Base-by-base conservation (phyloP, 2,888 invertebrate species). In the Drosophila longiperda region DNA sequence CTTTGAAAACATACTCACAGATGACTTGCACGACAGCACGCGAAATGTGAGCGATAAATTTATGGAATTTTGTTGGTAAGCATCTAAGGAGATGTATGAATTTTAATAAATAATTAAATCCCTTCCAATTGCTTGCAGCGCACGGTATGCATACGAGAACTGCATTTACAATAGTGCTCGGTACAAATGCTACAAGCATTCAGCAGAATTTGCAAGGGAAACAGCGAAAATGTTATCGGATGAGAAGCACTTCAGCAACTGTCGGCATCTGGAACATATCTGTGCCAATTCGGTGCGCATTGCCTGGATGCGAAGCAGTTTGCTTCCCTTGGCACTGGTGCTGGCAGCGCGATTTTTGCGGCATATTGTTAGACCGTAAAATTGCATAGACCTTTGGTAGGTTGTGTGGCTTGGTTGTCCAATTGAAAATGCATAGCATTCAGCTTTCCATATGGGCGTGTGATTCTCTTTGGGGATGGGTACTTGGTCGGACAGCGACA, bases 51-150 rank as follows among this genome's bases (percentile, higher is more conserved):
- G 90, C 53, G 89, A 87, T 34, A 92, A 92, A 75, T 93, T 92
- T 60, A 87, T 93, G 86, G 92, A 93, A 62, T 92, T 93, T 66
- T 93, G 93, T 63, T 93, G 93, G 93, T 93, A 87, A 81, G 91
- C 80, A 49, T 29, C 34, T 34, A 9, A n/a, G 29, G 33, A 36
- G 38, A 12, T 26, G 1, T 4, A 8, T 17, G 2, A 1, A 26
- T 32, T 33, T 32, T 12, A 33, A 50, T 36, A 57, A 26, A 17
- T 5, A 38, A 11, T 54, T 32, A 58, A 45, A 23, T 38, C 11
- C n/a, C 20, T 17, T 17, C 1, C 38, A 48, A 20, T 26, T 54
- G 29, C 8, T 73, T 68, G 15, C 75, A 93, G 93, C 65, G 91
- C 93, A 42, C 91, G 93, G n/a, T 88, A 91, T 65, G 93, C 92